Percentiles rank a stretch among this genome's conserved stretches.
These are phyloP conservation scores for Drosophila tripunctata DNA, from an alignment of 2,888 invertebrate species.

Conservation along the genomic window DNA sequence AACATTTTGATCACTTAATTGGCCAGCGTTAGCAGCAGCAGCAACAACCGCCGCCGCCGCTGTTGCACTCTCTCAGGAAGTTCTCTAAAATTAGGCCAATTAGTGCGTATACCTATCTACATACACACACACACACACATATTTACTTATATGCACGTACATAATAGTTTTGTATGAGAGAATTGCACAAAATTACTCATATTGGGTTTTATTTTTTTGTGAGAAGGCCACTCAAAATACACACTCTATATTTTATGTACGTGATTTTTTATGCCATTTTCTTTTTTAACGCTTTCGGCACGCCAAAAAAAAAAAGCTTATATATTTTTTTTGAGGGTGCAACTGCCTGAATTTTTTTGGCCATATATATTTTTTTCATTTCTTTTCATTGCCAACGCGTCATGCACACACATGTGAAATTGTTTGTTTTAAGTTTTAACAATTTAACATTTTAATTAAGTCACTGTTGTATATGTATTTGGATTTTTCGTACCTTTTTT, in stretches of 20 bases:
- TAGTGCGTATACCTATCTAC: constrained; percentile 55
- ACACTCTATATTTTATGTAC: constrained; percentile 44
- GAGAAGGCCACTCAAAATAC: constrained; percentile 46
- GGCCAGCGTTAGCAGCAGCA: not conserved
- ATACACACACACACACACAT: too few species aligned
- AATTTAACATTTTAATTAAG: constrained; percentile 7
- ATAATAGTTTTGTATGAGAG: constrained; percentile 1
- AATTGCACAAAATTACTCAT: constrained; percentile 14
- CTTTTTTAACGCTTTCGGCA: constrained; percentile 50
- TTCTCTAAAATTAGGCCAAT: constrained; percentile 66
- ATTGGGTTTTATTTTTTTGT: constrained; percentile 14
- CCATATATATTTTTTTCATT: too few species aligned
- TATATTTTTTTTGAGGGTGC: constrained; percentile 53
- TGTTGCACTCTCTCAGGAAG: constrained; percentile 10
- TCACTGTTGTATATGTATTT: constrained; percentile 18
- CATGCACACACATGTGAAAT: constrained; percentile 27
- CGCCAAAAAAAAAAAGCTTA: constrained; percentile 49
- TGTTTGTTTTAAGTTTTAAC: not conserved
- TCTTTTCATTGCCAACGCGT: constrained; percentile 57
- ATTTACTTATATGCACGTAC: constrained; percentile 17
- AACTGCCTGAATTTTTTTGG: constrained; percentile 42
- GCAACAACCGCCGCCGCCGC: not conserved
- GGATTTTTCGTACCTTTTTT: constrained; percentile 61
- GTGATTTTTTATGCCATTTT: constrained; percentile 62
- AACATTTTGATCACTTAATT: not conserved